Evolutionary conservation across 2,113 vertebrate species (phyloP).

Genomic region (Pollimyrus isidori): DNA sequence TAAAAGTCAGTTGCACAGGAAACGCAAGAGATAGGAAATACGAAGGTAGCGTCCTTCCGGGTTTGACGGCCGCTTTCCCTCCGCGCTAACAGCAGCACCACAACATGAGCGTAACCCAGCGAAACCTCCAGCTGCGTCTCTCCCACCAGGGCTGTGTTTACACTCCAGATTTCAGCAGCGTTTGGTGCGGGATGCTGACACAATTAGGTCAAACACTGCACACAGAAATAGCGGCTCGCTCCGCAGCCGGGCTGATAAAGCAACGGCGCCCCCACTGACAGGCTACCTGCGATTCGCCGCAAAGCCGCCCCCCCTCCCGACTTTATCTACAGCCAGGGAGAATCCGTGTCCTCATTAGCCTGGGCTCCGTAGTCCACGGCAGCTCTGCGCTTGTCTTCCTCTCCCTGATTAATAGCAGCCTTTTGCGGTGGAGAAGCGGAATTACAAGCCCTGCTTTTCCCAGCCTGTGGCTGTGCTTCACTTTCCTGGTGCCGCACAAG

Average conservation of each 20-base stretch:
- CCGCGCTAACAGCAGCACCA: background rate
- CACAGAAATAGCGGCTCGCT: constrained; percentile 1
- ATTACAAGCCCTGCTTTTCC: background rate
- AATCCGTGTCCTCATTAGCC: background rate
- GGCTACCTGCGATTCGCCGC: background rate
- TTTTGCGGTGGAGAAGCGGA: background rate
- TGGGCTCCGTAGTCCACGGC: background rate
- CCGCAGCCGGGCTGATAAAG: background rate
- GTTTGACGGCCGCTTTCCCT: background rate
- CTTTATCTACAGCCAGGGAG: background rate
- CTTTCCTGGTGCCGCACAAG: background rate
- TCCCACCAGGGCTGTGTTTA: constrained; percentile 15
- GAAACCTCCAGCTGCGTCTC: background rate
- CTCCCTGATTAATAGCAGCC: background rate
- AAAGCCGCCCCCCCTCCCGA: background rate
- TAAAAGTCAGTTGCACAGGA: background rate
- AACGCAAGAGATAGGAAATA: background rate
- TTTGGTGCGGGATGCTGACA: constrained; percentile 18
- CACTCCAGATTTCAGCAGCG: constrained; percentile 12
- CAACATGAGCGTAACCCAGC: background rate
- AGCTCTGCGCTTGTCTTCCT: background rate
- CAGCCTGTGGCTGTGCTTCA: background rate
- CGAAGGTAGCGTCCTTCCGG: background rate
- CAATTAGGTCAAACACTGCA: constrained; percentile 21
- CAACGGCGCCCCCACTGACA: background rate